A percentile compares a stretch with the other conserved stretches of the same genome.
Evolutionary conservation across 2,888 invertebrate species (phyloP).

Genomic region (Bembecia ichneumoniformis): DNA sequence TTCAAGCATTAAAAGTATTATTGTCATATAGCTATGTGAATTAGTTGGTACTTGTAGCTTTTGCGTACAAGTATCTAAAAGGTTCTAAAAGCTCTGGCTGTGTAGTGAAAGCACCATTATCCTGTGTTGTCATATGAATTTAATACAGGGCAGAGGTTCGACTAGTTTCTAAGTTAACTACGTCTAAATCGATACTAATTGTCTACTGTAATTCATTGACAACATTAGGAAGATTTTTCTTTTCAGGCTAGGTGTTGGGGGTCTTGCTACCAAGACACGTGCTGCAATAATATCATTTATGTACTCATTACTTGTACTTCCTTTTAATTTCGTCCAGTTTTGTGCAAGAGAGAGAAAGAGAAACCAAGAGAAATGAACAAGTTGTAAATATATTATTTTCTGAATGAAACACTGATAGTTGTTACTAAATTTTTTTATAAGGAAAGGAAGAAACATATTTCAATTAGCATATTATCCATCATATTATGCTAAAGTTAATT

Average conservation of each 20-base stretch:
- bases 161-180: slow-evolving; percentile 28
- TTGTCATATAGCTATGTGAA: background rate
- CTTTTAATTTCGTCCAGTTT: slow-evolving; percentile 52
- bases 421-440: too few species aligned
- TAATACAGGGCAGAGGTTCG: background rate
- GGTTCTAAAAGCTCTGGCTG: slow-evolving; percentile 38
- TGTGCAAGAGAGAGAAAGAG: slow-evolving; percentile 59
- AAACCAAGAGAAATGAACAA: slow-evolving; percentile 55
- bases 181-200: slow-evolving; percentile 2
- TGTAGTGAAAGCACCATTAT: slow-evolving; percentile 42
- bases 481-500: too few species aligned
- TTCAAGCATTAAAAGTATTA: background rate
- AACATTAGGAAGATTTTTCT: slow-evolving; percentile 43
- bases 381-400: slow-evolving; percentile 10
- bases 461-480: too few species aligned
- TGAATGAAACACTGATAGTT: background rate
- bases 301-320: slow-evolving; percentile 71
- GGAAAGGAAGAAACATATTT: too few species aligned
- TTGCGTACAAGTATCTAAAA: background rate
- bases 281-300: slow-evolving; percentile 62
- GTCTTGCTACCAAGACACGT: slow-evolving; percentile 67
- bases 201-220: slow-evolving; percentile 48
- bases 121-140: slow-evolving; percentile 37
- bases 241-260: slow-evolving; percentile 51
- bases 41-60: background rate